Base-by-base conservation (phyloP, 2,113 vertebrate genomes). In the Platysternon megacephalum region DNA sequence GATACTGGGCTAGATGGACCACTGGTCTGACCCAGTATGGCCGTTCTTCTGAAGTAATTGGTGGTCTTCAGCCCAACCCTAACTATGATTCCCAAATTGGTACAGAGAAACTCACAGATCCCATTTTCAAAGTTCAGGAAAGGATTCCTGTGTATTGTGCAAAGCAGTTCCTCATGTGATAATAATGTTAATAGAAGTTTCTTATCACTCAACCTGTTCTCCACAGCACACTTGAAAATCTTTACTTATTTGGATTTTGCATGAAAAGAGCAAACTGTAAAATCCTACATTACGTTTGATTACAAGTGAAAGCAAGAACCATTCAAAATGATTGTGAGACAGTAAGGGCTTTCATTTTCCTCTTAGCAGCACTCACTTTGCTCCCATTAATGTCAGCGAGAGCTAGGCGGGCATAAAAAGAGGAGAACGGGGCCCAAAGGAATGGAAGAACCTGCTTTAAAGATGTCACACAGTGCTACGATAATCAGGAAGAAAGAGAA, bases 401-500 rank as follows among this genome's bases (percentile, higher is more conserved):
- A 97, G 96, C 97, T 96, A 96, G 46, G 86, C 88, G 79, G 0
- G 91, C 87, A 61, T 85, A 95, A 94, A 72, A 88, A 21, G 95
- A 83, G 76, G 86, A 96, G 88, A 88, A 79, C 28, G 93, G 95
- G 95, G 87, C 90, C 96, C 88, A 95, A 87, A 87, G 93, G 95
- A 96, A 96, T 86, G 95, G 95, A 97, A 97, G 93, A 97, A 97
- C 93, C 94, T 95, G 94, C 95, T 97, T 96, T 96, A 96, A 97
- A 93, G 95, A 90, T 89, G 87, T 1, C 3, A 96, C 87, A 97
- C 91, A 91, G 97, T 96, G 95, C 97, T 94, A 97, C 95, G 94
- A 97, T 87, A 93, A 98, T 91, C 88, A 99, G 98, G 98, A 98
- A 98, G 98, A 98, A 98, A 98, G 98, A 99, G 99, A 99, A 99